Evolutionary conservation across 2,113 vertebrate genomes (phyloP).

Genomic region (Heliornis fulica): DNA sequence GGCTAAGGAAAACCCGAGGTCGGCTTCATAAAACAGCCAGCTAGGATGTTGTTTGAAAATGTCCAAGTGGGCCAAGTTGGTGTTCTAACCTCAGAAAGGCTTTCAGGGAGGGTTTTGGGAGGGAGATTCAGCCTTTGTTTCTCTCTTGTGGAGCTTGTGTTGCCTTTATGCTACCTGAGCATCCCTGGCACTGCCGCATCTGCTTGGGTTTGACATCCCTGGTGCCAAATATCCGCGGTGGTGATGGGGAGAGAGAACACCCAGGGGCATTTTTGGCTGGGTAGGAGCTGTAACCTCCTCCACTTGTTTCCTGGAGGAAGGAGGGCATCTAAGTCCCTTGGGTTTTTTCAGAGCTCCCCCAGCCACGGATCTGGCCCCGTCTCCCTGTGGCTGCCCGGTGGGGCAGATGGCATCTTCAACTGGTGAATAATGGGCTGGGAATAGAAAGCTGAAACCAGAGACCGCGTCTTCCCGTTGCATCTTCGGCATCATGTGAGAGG

Average conservation of each 20-base stretch:
- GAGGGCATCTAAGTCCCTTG: not conserved
- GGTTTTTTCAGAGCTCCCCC: not conserved
- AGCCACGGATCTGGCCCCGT: accelerated
- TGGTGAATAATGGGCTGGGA: slow-evolving; percentile 51
- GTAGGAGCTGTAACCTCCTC: not conserved
- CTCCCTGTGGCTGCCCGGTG: not conserved
- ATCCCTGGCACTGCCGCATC: not conserved
- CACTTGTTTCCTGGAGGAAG: not conserved
- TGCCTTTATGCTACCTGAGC: not conserved
- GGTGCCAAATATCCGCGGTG: accelerated
- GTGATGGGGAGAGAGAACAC: not conserved
- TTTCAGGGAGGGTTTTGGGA: not conserved
- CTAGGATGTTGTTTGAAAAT: not conserved
- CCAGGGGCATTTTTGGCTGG: not conserved
- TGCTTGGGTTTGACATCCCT: accelerated
- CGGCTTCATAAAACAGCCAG: accelerated
- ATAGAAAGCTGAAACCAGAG: slow-evolving; percentile 60
- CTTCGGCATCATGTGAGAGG: slow-evolving; percentile 42
- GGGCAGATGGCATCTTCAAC: slow-evolving; percentile 58
- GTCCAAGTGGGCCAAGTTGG: not conserved
- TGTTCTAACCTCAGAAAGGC: not conserved
- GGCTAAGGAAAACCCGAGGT: not conserved
- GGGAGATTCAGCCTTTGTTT: not conserved
- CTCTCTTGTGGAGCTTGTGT: accelerated
- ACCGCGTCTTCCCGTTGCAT: not conserved